Conservation (phyloP, 2,888 invertebrate genomes). For the Andricus quercusramuli region DNA sequence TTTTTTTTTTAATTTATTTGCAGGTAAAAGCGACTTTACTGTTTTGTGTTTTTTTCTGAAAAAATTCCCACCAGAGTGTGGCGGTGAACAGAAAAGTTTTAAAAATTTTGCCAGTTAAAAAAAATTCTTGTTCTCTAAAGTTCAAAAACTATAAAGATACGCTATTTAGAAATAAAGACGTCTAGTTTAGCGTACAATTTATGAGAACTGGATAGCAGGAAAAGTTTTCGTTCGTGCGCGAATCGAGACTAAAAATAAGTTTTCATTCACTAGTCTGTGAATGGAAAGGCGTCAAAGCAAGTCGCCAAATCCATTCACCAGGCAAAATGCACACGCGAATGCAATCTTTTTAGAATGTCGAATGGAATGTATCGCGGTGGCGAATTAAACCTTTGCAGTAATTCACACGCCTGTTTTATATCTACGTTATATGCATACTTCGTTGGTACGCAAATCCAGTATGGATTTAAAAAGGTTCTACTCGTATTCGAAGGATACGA, state of each 20-base stretch:
- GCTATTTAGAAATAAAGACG: too few species aligned
- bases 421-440: not conserved
- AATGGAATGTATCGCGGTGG: not conserved
- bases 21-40: too few species aligned
- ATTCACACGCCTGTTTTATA: constrained; percentile 14
- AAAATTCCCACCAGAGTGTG: too few species aligned
- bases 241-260: constrained; percentile 12
- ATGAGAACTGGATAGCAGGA: not conserved
- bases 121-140: too few species aligned
- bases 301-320: constrained; percentile 7
- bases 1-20: too few species aligned
- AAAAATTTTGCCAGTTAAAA: too few species aligned
- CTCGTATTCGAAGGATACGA: not conserved
- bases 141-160: too few species aligned
- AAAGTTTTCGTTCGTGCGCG: not conserved
- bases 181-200: not conserved
- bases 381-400: constrained; percentile 9
- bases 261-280: constrained; percentile 4
- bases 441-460: not conserved
- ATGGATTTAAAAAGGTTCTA: constrained; percentile 3
- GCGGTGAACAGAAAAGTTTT: too few species aligned
- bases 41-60: too few species aligned
- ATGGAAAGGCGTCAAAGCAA: constrained; percentile 21
- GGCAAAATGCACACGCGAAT: not conserved
- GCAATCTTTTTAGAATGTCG: constrained; percentile 14